Evolutionary conservation across 2,888 invertebrate genomes (phyloP), one percentile per base, ranked within the genome.

Genomic region (Drosophila infuscata): DNA sequence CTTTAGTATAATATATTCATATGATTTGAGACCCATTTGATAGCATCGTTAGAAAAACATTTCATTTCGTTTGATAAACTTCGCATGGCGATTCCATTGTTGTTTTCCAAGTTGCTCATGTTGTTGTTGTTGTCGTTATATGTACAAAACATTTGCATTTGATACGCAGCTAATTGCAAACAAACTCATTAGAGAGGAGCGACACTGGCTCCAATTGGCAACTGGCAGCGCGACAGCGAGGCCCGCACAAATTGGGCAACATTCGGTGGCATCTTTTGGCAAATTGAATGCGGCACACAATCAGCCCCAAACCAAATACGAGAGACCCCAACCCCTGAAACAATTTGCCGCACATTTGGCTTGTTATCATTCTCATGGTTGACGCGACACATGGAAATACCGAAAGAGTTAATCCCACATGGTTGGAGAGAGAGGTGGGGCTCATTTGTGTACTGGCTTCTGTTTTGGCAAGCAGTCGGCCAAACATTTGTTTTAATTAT

Each of bases 401-500:
- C n/a, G 38, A 43, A 56, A 58, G 60, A 62, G 67, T 56, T 52
- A 52, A 43, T 29, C 12, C 43, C 0, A 15, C 9, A 11, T 5
- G 9, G n/a, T 25, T 25, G 1, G 17, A 41, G 20, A 15, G 15
- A 17, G 49, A 30, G 57, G 59, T 33, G 25, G 11, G 54, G 64
- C 60, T 64, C 76, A 72, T 58, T 69, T 75, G 80, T 70, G 80
- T 63, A 58, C 41, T 51, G 30, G 36, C 12, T 59, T 71, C 38
- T 81, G 83, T 70, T 72, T 70, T 73, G 76, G 67, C 67, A 67
- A 66, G 69, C 79, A 74, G 70, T 51, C 70, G 61, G 74, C 60
- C 77, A 60, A 74, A 70, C 86, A 83, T 87, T 90, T 88, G 75
- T 81, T 87, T 87, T 88, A 88, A 87, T 90, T 87, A 90, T 88